Base-by-base conservation (phyloP, 2,113 vertebrate species). In the Gambusia affinis region DNA sequence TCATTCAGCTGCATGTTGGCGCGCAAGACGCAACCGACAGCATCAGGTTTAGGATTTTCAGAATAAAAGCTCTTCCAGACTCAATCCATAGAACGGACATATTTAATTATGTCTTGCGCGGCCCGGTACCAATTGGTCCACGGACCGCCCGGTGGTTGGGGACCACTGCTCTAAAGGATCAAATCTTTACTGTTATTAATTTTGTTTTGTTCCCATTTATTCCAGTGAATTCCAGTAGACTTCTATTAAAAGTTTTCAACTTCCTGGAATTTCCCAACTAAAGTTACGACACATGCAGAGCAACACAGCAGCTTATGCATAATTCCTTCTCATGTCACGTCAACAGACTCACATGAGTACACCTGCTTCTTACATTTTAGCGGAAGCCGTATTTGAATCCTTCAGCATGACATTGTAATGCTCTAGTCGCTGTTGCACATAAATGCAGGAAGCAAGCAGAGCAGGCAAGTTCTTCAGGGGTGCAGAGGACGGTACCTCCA, bases 401-500 rank as follows among this genome's bases (percentile, higher is more conserved):
- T 88, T 93, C 92, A 98, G 94, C 80, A 93, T 88, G 83, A 86
- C 87, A 77, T 94, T 91, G 72, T 97, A 98, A 39, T 78, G 88
- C 0, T 76, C 89, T 82, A 98, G 93, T 87, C 90, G 94, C 75
- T 98, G 96, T 31, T 84, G 88, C 75, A 97, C 64, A 24, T 95
- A 94, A 47, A 94, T 85, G 0, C 94, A 95, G 3, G 96, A 94
- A 87, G 97, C 95, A 81, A 99, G 93, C 47, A 96, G 70, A 2
- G 78, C 64, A 35, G 93, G 90, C 37, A 97, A 78, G 86, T 95
- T 96, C 90, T 92, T 93, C 73, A 96, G 77, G 22, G 97, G 94
- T 78, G 95, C 95, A 61, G 91, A 92, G 44, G 92, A 89, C 24
- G 96, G 97, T 15, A 97, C 86, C 0, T 96, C 95, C 85, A 91